Conservation (phyloP, 2,113 vertebrate species). For the Microcebus murinus region DNA sequence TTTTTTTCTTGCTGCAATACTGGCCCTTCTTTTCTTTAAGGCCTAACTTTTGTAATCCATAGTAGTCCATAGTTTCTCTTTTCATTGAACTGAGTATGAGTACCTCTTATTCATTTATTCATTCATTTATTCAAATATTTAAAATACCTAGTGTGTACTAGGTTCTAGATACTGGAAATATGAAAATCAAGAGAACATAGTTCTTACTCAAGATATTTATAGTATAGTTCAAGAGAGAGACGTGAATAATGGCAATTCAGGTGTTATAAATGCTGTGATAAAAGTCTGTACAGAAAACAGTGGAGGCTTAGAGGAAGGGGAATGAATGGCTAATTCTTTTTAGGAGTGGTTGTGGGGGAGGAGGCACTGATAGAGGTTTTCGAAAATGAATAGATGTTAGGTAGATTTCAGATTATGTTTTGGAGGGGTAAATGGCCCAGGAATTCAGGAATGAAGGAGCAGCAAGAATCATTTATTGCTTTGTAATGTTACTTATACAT, state of each 20-base stretch:
- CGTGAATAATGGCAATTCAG: background rate
- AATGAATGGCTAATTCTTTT: background rate
- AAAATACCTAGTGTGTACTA: background rate
- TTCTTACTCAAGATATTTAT: background rate
- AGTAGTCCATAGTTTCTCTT: background rate
- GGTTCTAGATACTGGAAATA: background rate
- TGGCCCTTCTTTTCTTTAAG: background rate
- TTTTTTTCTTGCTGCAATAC: background rate
- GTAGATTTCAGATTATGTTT: conserved; percentile 27
- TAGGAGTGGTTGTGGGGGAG: background rate
- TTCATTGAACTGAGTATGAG: background rate
- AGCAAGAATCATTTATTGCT: background rate
- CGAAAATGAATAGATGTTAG: background rate
- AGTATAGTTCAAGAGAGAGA: background rate
- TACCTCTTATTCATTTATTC: background rate
- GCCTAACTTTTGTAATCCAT: background rate
- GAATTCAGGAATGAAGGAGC: background rate
- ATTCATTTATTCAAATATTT: background rate
- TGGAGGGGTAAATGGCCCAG: background rate
- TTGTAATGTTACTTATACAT: conserved; percentile 9
- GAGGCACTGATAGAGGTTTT: background rate
- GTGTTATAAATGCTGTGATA: background rate
- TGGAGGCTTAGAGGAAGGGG: background rate
- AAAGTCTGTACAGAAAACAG: background rate
- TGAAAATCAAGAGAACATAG: background rate